These are phyloP conservation scores for Cheilosia urbana DNA, from an alignment of 2,888 invertebrate genomes.

Conservation along the genomic window DNA sequence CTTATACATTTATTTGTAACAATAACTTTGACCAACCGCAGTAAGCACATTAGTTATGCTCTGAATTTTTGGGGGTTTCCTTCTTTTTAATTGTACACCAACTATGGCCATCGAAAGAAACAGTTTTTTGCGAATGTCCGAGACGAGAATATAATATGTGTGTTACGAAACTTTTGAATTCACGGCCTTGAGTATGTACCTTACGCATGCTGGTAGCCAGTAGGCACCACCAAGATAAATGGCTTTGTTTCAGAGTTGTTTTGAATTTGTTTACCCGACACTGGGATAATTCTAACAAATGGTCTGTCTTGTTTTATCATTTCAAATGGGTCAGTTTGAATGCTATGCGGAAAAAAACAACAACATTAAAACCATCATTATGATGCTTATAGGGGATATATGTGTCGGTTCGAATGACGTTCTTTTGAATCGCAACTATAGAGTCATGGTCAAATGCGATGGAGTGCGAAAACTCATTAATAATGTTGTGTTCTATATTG, in stretches of 20 bases:
- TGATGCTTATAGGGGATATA: background rate
- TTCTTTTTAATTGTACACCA: conserved; percentile 10
- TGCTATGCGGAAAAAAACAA: conserved; percentile 37
- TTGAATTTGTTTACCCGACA: conserved; percentile 43
- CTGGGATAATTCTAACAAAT: conserved; percentile 42
- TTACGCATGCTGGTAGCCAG: conserved; percentile 4
- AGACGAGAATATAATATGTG: conserved; percentile 40
- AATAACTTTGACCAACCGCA: conserved; percentile 22
- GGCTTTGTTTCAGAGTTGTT: conserved; percentile 21
- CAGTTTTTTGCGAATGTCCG: conserved; percentile 41
- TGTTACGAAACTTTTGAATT: conserved; percentile 39
- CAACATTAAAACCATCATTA: conserved; percentile 3
- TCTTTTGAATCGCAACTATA: conserved; percentile 21
- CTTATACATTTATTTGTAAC: background rate
- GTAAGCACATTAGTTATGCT: conserved; percentile 24
- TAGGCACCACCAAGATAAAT: background rate
- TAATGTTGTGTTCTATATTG: conserved; percentile 9
- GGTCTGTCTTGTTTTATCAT: conserved; percentile 21
- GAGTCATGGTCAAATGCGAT: conserved; percentile 29
- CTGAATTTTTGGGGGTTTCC: conserved; percentile 2
- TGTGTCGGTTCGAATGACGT: conserved; percentile 28
- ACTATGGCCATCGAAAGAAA: conserved; percentile 29
- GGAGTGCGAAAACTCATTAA: conserved; percentile 23
- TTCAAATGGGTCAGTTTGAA: conserved; percentile 40
- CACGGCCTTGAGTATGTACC: conserved; percentile 35